phyloP scores from a whole-genome alignment of 2,888 invertebrate species.

The Polydesmus complanatus region DNA sequence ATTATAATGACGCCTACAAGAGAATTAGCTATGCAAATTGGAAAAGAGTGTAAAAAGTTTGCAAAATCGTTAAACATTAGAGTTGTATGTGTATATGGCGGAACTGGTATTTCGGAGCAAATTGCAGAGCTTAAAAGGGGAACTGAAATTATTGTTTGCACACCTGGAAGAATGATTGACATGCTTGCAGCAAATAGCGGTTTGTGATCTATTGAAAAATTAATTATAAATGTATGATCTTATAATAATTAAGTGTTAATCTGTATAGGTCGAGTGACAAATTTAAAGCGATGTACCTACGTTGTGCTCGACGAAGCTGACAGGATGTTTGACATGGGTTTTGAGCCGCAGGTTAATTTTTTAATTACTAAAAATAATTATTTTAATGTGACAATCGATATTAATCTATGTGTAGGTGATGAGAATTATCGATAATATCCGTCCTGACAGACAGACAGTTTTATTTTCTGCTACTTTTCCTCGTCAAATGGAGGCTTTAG shows the following conservation, averaged over 20 bases:
- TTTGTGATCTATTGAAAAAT: slow-evolving; percentile 16
- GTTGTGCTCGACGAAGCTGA: slow-evolving; percentile 98
- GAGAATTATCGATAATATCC: slow-evolving; percentile 91
- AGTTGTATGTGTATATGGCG: slow-evolving; percentile 95
- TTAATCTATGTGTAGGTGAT: slow-evolving; percentile 49
- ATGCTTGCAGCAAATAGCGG: slow-evolving; percentile 98
- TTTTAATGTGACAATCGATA: not conserved
- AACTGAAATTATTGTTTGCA: slow-evolving; percentile 96
- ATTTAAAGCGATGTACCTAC: slow-evolving; percentile 89
- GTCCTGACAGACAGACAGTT: slow-evolving; percentile 94
- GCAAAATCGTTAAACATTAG: slow-evolving; percentile 71
- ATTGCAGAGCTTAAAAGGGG: slow-evolving; percentile 93
- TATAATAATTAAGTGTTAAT: not conserved
- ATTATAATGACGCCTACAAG: slow-evolving; percentile 97
- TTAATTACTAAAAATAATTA: not conserved
- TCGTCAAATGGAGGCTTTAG: slow-evolving; percentile 96
- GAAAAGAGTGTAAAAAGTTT: slow-evolving; percentile 87
- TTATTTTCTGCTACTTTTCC: slow-evolving; percentile 99
- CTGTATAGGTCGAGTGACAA: slow-evolving; percentile 64
- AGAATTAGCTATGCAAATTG: slow-evolving; percentile 97
- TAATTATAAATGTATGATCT: not conserved
- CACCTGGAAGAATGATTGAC: slow-evolving; percentile 98
- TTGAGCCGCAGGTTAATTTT: slow-evolving; percentile 70
- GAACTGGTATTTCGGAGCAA: slow-evolving; percentile 90
- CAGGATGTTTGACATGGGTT: slow-evolving; percentile 99